Percentiles rank a stretch among this genome's conserved stretches.
These are phyloP conservation scores for Australoheros facetus DNA, from an alignment of 2,797 vertebrate species.

Conservation along the genomic window DNA sequence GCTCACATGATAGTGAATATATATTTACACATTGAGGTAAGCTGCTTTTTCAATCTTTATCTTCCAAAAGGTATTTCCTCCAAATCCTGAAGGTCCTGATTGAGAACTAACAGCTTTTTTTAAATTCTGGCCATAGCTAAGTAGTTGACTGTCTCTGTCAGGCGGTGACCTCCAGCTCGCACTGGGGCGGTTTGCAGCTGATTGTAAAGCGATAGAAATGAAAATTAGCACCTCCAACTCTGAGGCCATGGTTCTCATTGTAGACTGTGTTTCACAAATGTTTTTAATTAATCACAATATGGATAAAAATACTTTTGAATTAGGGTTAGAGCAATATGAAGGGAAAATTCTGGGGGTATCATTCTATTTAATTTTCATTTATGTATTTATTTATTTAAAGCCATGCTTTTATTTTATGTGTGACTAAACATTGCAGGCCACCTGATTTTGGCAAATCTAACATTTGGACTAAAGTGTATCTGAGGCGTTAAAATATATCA, in stretches of 20 bases:
- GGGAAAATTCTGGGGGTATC: not conserved
- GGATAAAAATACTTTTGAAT: not conserved
- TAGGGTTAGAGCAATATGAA: not conserved
- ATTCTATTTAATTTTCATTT: not conserved
- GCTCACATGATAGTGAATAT: not conserved
- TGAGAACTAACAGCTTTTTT: not conserved
- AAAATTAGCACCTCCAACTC: too few species aligned
- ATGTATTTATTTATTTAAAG: not conserved
- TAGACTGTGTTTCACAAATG: too few species aligned
- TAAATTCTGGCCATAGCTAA: too few species aligned
- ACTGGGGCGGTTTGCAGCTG: too few species aligned
- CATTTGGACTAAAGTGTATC: not conserved
- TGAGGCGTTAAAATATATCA: not conserved
- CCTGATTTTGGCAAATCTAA: not conserved
- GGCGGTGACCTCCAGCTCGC: too few species aligned
- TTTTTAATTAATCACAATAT: not conserved
- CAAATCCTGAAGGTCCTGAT: not conserved
- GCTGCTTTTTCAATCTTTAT: not conserved
- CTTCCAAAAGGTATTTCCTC: not conserved
- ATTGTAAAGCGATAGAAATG: too few species aligned
- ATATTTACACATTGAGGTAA: not conserved
- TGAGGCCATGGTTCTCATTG: too few species aligned
- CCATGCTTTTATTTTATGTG: not conserved
- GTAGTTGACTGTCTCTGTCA: too few species aligned
- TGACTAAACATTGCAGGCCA: not conserved